Base-by-base conservation (phyloP, 2,888 invertebrate species). In the Drosophila pegasa region DNA sequence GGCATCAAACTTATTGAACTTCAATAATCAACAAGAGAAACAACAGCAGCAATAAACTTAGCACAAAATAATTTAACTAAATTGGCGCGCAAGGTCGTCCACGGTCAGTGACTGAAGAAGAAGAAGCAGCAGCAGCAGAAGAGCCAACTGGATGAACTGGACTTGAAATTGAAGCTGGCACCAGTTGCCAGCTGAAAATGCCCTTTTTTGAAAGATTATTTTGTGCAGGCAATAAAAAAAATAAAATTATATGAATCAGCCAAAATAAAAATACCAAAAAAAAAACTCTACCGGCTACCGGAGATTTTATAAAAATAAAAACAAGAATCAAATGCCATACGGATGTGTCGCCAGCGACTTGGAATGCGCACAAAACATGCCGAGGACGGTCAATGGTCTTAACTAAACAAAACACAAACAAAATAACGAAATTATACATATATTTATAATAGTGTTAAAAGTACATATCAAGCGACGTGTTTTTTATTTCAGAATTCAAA, bases 381-480 rank as follows among this genome's bases (percentile, higher is more conserved):
- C 85, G 87, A 85, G 85, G 85, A 88, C 89, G 85, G 89, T 85
- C 85, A 71, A 87, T 85, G 84, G 85, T 72, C 87, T 67, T 69
- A 57, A 37, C 45, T 48, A 48, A 55, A 37, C 58, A 27, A 22
- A 58, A 60, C 3, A 37, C 37, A 40, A 56, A 47, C 38, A 43
- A 29, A 27, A 27, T 68, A 38, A 58, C 58, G 12, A 63, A 38
- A 59, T 43, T 37, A 37, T 40, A 45, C 2, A 47, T 3, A 10
- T 47, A 29, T 31, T 14, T 48, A 48, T 48, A 48, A 31, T 47
- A 52, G 33, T 16, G 43, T 41, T 31, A 20, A 48, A 20, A 48
- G 57, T 16, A 35, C 43, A 48, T 41, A 71, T 60, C 50, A 47
- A 72, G 37, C 50, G 62, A 71, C 64, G 69, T 69, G 62, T 61